A percentile compares a stretch with the other conserved stretches of the same genome.
phyloP scores from a whole-genome alignment of 2,888 invertebrate genomes.

The Pediacus dermestoides region DNA sequence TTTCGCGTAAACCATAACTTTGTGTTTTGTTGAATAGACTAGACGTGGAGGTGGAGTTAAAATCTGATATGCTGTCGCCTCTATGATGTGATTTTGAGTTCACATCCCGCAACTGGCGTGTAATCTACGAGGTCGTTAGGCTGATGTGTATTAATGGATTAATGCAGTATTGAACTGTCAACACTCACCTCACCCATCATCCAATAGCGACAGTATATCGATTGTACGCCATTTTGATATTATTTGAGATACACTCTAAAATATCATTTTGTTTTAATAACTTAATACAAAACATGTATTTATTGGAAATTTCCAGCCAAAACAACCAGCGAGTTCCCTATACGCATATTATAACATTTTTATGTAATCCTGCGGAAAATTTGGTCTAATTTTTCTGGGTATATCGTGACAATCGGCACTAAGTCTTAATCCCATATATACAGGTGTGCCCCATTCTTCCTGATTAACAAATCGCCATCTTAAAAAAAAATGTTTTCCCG shows the following conservation, averaged over 20 bases:
- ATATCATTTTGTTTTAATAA: slow-evolving; percentile 35
- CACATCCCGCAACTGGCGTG: slow-evolving; percentile 39
- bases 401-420: slow-evolving; percentile 47
- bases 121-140: slow-evolving; percentile 43
- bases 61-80: slow-evolving; percentile 37
- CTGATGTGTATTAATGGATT: slow-evolving; percentile 51
- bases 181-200: slow-evolving; percentile 46
- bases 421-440: slow-evolving; percentile 41
- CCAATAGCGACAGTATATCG: slow-evolving; percentile 45
- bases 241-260: slow-evolving; percentile 34
- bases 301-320: too few species aligned
- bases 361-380: too few species aligned
- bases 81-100: slow-evolving; percentile 37
- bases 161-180: slow-evolving; percentile 50
- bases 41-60: slow-evolving; percentile 31
- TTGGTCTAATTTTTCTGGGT: too few species aligned
- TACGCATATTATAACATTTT: too few species aligned
- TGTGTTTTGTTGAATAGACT: too few species aligned
- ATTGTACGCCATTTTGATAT: slow-evolving; percentile 42
- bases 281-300: too few species aligned
- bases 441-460: slow-evolving; percentile 48
- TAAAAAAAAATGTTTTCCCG: slow-evolving; percentile 45
- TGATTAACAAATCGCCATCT: slow-evolving; percentile 48
- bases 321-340: too few species aligned
- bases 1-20: too few species aligned